Evolutionary conservation across 2,797 vertebrate species (phyloP).

Genomic region (Scyliorhinus canicula): DNA sequence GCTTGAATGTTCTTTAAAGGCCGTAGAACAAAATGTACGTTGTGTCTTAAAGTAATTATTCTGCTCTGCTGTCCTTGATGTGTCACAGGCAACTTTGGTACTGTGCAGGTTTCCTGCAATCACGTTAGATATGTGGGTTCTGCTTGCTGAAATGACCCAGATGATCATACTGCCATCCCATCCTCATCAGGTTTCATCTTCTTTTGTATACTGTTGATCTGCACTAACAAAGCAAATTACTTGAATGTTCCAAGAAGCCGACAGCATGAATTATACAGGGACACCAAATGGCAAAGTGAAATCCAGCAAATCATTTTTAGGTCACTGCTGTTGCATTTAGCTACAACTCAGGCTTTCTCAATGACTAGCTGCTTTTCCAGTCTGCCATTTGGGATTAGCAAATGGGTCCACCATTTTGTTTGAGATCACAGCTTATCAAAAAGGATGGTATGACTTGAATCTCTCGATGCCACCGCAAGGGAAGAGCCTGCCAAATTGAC

Average conservation of each 20-base stretch:
- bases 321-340: neutral
- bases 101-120: conserved; percentile 60
- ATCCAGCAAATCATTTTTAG: neutral
- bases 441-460: neutral
- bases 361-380: neutral
- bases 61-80: conserved; percentile 52
- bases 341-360: neutral
- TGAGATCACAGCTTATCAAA: neutral
- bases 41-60: conserved; percentile 45
- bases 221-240: conserved; percentile 52
- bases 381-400: neutral
- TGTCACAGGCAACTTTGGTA: conserved; percentile 56
- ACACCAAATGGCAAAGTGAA: neutral
- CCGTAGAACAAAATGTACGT: neutral
- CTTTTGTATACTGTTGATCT: conserved; percentile 48
- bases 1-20: neutral
- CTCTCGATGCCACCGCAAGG: too few relatives aligned
- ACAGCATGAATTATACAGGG: neutral
- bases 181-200: conserved; percentile 50
- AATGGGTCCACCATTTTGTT: neutral
- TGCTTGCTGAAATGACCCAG: conserved; percentile 59
- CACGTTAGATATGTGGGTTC: conserved; percentile 53
- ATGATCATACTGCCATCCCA: conserved; percentile 52
- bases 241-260: conserved; percentile 43
- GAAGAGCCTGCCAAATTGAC: neutral